Base-by-base conservation (phyloP, 2,797 vertebrate species). In the Cetoscarus ocellatus region DNA sequence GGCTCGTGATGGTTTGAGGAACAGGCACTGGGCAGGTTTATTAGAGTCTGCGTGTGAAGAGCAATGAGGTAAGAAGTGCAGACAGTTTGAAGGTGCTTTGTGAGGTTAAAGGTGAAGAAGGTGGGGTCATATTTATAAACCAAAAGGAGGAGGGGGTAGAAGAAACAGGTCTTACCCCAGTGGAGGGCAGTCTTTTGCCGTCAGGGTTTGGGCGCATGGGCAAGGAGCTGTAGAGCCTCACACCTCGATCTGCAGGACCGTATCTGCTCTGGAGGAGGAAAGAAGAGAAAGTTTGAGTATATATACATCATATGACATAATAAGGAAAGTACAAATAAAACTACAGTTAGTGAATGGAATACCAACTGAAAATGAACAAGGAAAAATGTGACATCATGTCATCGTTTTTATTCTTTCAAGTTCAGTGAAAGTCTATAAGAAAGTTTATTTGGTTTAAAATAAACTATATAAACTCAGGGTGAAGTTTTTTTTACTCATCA, bases 141-240 rank as follows among this genome's bases (percentile, higher is more conserved):
- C 4, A 27, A 27, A 27, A 50, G 45, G 43, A 7, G 56, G 9
- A 10, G 19, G 51, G 11, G 51, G 11, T 12, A 51, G 34, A 19
- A 57, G 65, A 56, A 58, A 43, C 5, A 61, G 59, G 42, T 91
- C 94, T 93, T 93, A 95, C 95, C 94, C 95, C 93, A 93, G 94
- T 88, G 93, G 95, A 95, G 93, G 95, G 93, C 94, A 95, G 94
- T 92, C 94, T 94, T 93, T 95, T 95, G 88, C 93, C 92, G 91
- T 94, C 92, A 79, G 94, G 94, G 94, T 93, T 93, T 70, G 91
- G 92, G 91, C 94, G 94, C 93, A 94, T 93, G 86, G 93, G 93
- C 91, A 95, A 88, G 75, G 93, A 90, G 87, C 92, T 93, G 94
- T 95, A 94, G 78, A 95, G 94, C 59, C 94, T 93, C 84, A 95